Base-by-base conservation (phyloP, 2,888 invertebrate species). In the Dryococelus australis region DNA sequence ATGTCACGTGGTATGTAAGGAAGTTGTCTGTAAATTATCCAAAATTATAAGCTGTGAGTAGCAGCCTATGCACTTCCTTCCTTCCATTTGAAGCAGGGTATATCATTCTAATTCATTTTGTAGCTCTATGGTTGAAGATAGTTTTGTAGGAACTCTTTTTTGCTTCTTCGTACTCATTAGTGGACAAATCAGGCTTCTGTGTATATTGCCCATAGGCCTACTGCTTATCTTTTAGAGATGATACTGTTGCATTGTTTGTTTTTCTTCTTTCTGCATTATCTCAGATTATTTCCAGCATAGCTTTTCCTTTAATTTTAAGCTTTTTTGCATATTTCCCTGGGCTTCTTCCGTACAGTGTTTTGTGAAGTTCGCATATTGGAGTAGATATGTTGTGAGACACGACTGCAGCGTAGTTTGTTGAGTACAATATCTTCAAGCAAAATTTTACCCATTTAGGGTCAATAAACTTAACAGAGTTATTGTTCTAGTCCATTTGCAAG, bases 401-500 rank as follows among this genome's bases (percentile, higher is more conserved):
- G n/a, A 80, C 87, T 35, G 83, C 83, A 43, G 87, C 87, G 27
- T 86, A 79, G 81, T 86, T 86, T 28, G 78, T 78, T 78, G 79
- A n/a, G 87, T 88, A 88, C 16, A 87, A 81, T 8, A 65, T 86
- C 27, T 85, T 51, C 35, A 86, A 51, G 13, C 86, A 84, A 27
- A 87, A 88, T 24, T 88, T 88, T 1, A 88, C 87, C 13, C 88
- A n/a, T n/a, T n/a, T n/a, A n/a, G n/a, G n/a, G n/a, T n/a, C n/a
- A n/a, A n/a, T n/a, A n/a, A n/a, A n/a, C n/a, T n/a, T n/a, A n/a
- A n/a, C n/a, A n/a, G n/a, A n/a, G n/a, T n/a, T n/a, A n/a, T n/a
- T n/a, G n/a, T n/a, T n/a, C n/a, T n/a, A n/a, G n/a, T n/a, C n/a
- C n/a, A n/a, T n/a, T n/a, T n/a, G n/a, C n/a, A n/a, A n/a, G n/a